Conservation (phyloP, 2,888 invertebrate genomes). For the Cantharis lateralis region DNA sequence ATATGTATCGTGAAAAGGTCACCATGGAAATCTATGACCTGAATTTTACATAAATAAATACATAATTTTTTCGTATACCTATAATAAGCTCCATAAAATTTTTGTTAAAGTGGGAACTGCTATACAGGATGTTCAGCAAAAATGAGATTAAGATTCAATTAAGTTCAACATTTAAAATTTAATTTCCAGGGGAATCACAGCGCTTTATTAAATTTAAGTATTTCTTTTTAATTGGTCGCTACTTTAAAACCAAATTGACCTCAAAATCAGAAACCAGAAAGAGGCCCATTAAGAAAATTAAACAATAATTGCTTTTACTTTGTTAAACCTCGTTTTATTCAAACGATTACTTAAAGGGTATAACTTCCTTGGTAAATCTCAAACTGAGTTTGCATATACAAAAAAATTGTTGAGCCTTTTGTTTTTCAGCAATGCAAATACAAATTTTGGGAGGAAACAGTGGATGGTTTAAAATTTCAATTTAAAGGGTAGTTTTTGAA, state of each 20-base stretch:
- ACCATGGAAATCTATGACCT: background rate
- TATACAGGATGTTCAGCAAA: background rate
- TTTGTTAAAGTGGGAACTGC: background rate
- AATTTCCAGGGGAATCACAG: background rate
- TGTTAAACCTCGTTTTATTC: background rate
- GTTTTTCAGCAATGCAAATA: background rate
- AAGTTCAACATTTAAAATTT: background rate
- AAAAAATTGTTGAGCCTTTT: background rate
- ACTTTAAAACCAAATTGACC: background rate
- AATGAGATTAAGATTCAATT: background rate
- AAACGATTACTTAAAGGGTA: background rate
- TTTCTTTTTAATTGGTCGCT: background rate
- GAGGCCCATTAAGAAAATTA: background rate
- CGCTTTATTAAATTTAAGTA: background rate
- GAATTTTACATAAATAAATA: background rate
- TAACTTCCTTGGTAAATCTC: background rate
- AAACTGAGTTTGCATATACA: background rate
- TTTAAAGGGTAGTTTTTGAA: background rate
- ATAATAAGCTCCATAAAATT: background rate
- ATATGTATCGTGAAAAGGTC: background rate
- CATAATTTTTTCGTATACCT: background rate
- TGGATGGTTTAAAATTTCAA: background rate
- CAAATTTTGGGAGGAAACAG: background rate
- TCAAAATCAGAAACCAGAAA: background rate
- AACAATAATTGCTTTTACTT: background rate